Evolutionary conservation across 1,140 invertebrate genomes (phyloP).

Genomic region (Periplaneta americana): DNA sequence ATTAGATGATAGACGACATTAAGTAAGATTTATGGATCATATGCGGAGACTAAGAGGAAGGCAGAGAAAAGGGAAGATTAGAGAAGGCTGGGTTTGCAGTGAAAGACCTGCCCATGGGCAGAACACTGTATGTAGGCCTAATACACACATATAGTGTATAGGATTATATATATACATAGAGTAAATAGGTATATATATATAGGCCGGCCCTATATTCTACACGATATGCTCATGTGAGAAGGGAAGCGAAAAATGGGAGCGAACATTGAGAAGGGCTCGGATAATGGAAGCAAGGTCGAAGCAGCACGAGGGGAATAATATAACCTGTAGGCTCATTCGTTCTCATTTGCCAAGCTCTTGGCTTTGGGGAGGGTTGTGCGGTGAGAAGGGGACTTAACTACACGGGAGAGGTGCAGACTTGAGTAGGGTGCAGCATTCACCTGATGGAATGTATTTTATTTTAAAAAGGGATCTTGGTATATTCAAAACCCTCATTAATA

Average conservation of each 20-base stretch:
- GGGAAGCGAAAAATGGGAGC: not conserved
- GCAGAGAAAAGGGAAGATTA: too few species aligned
- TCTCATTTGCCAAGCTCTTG: conserved; percentile 5
- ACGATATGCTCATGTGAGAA: not conserved
- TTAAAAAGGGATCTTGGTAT: not conserved
- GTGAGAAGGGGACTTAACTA: not conserved
- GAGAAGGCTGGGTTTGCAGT: too few species aligned
- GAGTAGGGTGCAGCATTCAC: not conserved
- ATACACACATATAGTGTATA: too few species aligned
- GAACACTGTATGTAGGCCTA: too few species aligned
- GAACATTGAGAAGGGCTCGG: not conserved
- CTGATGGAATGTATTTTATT: not conserved
- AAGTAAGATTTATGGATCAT: too few species aligned
- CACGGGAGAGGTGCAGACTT: too few species aligned
- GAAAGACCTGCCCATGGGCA: too few species aligned
- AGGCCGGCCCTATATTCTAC: too few species aligned
- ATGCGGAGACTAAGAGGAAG: too few species aligned
- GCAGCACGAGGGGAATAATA: not conserved
- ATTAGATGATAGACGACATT: too few species aligned
- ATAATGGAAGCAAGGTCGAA: not conserved
- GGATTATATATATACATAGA: too few species aligned
- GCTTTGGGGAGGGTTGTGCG: not conserved
- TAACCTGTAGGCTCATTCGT: conserved; percentile 6
- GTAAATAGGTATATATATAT: too few species aligned
- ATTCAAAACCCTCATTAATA: not conserved